phyloP scores from a whole-genome alignment of 2,888 invertebrate species.

The Hoplodrina ambigua region DNA sequence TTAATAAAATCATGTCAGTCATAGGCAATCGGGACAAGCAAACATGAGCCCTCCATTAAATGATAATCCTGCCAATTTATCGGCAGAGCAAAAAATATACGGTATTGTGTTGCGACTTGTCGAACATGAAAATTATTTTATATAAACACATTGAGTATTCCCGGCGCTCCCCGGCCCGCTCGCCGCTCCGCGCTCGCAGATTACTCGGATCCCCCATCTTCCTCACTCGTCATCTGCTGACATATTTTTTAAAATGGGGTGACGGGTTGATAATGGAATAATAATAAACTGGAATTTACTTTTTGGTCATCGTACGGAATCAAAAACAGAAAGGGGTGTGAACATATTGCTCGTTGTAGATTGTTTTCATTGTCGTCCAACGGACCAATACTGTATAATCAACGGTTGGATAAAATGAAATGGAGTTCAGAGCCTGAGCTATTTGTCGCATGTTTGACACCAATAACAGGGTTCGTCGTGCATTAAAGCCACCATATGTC shows the following conservation, averaged over 20 bases:
- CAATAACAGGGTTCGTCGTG: constrained; percentile 89
- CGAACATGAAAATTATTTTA: constrained; percentile 90
- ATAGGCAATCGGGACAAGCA: constrained; percentile 88
- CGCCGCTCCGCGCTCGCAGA: constrained; percentile 70
- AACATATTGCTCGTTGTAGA: constrained; percentile 87
- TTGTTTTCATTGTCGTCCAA: constrained; percentile 86
- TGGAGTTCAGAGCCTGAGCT: constrained; percentile 84
- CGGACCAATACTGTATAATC: constrained; percentile 89
- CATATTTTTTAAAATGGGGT: constrained; percentile 90
- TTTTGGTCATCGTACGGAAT: constrained; percentile 89
- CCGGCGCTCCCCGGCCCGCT: constrained; percentile 77
- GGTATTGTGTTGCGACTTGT: constrained; percentile 88
- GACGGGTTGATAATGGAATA: constrained; percentile 87
- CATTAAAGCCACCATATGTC: constrained; percentile 89
- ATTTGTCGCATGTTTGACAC: constrained; percentile 90
- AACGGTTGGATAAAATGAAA: constrained; percentile 87
- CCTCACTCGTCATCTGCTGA: constrained; percentile 88
- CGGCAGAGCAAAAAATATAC: constrained; percentile 87
- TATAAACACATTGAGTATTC: constrained; percentile 90
- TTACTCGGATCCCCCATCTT: constrained; percentile 80
- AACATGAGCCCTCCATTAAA: constrained; percentile 91
- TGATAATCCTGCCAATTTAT: constrained; percentile 90
- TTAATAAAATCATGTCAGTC: constrained; percentile 90
- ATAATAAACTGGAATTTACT: constrained; percentile 91
- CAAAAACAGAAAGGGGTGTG: constrained; percentile 89